phyloP scores from a whole-genome alignment of 2,888 invertebrate genomes.

The Cryptophagus acutangulus region DNA sequence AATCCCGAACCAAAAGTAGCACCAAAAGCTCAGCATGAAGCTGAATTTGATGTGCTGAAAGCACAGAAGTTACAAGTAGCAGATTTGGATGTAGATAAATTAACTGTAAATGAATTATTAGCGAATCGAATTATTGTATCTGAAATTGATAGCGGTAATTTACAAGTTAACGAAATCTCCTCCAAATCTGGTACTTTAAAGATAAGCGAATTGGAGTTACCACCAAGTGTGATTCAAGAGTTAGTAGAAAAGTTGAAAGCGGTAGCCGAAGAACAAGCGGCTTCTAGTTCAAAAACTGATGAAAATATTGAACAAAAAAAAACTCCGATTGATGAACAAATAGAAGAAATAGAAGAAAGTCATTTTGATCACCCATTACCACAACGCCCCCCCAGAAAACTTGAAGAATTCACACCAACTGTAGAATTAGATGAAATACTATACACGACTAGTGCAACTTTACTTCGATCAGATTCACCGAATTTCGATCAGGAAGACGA shows the following conservation, averaged over 20 bases:
- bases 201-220: slow-evolving; percentile 64
- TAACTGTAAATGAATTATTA: slow-evolving; percentile 73
- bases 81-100: slow-evolving; percentile 72
- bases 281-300: slow-evolving; percentile 9
- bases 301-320: slow-evolving; percentile 44
- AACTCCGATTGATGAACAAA: slow-evolving; percentile 37
- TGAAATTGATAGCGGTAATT: slow-evolving; percentile 70
- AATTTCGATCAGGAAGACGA: not conserved
- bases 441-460: no score
- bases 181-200: slow-evolving; percentile 65
- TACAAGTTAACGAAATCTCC: slow-evolving; percentile 67
- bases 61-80: slow-evolving; percentile 65
- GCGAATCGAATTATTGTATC: slow-evolving; percentile 76
- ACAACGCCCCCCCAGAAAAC: slow-evolving; percentile 16
- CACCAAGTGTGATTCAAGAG: slow-evolving; percentile 63
- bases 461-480: not conserved
- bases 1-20: slow-evolving; percentile 26
- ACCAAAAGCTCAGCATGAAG: slow-evolving; percentile 28
- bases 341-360: slow-evolving; percentile 9
- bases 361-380: slow-evolving; percentile 3
- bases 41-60: slow-evolving; percentile 45
- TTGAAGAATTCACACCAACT: slow-evolving; percentile 1
- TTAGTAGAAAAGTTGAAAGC: slow-evolving; percentile 53
- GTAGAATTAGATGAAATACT: not conserved
- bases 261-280: slow-evolving; percentile 23